Evolutionary conservation across 2,888 invertebrate species (phyloP).

Genomic region (Rhagium mordax): DNA sequence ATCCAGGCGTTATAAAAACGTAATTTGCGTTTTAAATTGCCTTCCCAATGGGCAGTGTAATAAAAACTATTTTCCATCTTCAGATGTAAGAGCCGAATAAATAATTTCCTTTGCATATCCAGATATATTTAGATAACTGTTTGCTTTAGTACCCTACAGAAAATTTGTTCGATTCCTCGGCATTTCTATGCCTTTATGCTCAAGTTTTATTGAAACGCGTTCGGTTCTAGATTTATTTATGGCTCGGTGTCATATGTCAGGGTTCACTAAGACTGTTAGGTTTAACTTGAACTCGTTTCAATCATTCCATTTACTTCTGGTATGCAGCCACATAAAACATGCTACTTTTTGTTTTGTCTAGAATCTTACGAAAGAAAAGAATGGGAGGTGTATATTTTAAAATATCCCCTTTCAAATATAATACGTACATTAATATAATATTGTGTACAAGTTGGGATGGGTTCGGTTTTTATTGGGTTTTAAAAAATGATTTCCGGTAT

Average conservation of each 20-base stretch:
- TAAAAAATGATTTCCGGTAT: not conserved
- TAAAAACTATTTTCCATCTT: too few relatives aligned
- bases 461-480: not conserved
- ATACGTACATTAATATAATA: not conserved
- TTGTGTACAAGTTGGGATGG: not conserved
- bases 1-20: too few relatives aligned
- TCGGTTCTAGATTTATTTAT: conserved; percentile 22
- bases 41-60: too few relatives aligned
- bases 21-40: too few relatives aligned
- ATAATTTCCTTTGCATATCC: not conserved
- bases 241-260: conserved; percentile 26
- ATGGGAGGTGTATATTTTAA: not conserved
- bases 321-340: conserved; percentile 26
- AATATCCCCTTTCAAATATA: not conserved
- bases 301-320: conserved; percentile 17
- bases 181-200: not conserved
- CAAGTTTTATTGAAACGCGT: conserved; percentile 17
- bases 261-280: conserved; percentile 12
- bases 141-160: not conserved
- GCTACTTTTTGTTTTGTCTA: conserved; percentile 28
- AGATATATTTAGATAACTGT: not conserved
- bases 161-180: not conserved
- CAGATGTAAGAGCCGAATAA: not conserved
- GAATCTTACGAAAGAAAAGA: not conserved
- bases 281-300: conserved; percentile 15